Base-by-base conservation (phyloP, 2,888 invertebrate species). In the Sphaerophoria taeniata region DNA sequence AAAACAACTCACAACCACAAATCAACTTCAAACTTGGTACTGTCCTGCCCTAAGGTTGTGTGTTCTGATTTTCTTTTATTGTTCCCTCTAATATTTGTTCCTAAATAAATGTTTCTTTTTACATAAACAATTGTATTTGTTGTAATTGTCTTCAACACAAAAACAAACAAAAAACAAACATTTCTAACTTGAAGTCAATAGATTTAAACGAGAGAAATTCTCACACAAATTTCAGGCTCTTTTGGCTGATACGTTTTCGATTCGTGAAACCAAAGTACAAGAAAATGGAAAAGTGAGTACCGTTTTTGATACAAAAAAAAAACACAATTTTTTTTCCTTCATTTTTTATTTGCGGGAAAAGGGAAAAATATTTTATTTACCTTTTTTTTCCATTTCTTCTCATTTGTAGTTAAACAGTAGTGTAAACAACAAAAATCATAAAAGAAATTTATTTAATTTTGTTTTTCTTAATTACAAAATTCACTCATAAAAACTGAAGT, bases 271-370 rank as follows among this genome's bases (percentile, higher is more conserved):
- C 86, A 93, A 96, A 90, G 96, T 97, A 87, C 96, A 97, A 93
- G 96, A 97, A 93, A 97, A 97, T 92, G 97, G 97, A 82, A 96
- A 96, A 94, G 96, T 97, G 90, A 92, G 93, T 92, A 91, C 88
- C 69, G 74, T 69, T 56, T 72, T 60, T 71, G 39, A 61, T 78
- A 55, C 39, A 43, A 56, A 61, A 55, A 12, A 65, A 16, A 39
- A 53, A 65, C 33, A 16, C 31, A 14, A 74, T 24, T 39, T 65
- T 49, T 71, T 63, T 79, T 56, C 47, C 51, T 47, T 60, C 6
- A 9, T 24, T 53, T 51, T 63, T 45, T 14, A 47, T 47, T 63
- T 63, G 33, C 47, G 47, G 53, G 31, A 51, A 73, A 43, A 60
- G 53, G 73, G 43, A 69, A 63, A 56, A 45, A 55, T 60, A 33